These are phyloP conservation scores for Barnardius zonarius DNA, from an alignment of 2,113 vertebrate genomes.

Conservation along the genomic window DNA sequence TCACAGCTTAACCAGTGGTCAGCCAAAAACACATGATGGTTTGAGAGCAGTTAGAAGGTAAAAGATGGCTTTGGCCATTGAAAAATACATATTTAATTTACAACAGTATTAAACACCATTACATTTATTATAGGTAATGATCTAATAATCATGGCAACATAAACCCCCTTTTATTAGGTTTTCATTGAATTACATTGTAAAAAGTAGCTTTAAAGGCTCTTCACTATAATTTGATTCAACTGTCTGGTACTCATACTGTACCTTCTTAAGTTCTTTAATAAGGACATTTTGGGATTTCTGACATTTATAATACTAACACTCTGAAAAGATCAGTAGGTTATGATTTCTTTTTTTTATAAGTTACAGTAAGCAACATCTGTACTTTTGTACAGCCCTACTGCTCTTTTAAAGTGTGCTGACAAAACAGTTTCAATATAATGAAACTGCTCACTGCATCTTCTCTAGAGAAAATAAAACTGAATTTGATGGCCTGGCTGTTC, in stretches of 20 bases:
- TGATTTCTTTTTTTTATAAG: not conserved
- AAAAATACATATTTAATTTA: not conserved
- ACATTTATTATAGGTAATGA: not conserved
- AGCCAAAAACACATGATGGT: not conserved
- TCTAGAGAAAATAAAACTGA: constrained; percentile 31
- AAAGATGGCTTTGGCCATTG: not conserved
- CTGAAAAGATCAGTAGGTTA: not conserved
- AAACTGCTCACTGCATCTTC: not conserved
- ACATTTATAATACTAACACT: not conserved
- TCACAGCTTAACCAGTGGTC: not conserved
- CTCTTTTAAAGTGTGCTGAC: constrained; percentile 22
- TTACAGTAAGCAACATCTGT: not conserved
- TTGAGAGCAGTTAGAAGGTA: not conserved
- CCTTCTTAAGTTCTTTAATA: not conserved
- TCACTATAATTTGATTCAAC: not conserved
- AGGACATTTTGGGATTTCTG: not conserved
- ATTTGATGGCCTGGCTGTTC: constrained; percentile 25
- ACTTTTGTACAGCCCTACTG: not conserved
- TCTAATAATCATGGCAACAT: not conserved
- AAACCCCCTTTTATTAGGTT: not conserved
- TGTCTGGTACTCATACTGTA: not conserved
- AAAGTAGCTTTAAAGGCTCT: not conserved
- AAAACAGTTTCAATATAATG: constrained; percentile 30
- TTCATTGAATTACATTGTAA: not conserved
- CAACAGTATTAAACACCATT: not conserved